Percentiles rank a stretch among this genome's conserved stretches.
phyloP scores from a whole-genome alignment of 2,888 invertebrate genomes.

The Steinernema hermaphroditum region DNA sequence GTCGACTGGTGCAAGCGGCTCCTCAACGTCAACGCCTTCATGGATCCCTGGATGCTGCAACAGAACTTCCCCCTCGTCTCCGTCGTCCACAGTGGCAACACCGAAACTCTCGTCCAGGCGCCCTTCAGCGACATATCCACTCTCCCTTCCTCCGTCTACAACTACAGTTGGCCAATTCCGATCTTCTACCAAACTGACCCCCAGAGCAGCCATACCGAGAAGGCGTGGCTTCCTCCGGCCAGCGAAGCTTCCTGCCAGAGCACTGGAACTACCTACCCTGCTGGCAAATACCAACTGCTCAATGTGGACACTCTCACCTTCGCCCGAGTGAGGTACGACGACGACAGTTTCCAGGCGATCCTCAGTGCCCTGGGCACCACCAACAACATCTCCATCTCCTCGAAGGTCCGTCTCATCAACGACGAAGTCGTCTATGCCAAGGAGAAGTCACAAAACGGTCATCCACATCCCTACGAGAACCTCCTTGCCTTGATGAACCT shows the following conservation, averaged over 20 bases:
- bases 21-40: constrained; percentile 29
- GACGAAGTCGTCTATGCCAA: constrained; percentile 41
- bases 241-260: not conserved
- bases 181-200: constrained; percentile 21
- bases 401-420: constrained; percentile 38
- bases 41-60: constrained; percentile 32
- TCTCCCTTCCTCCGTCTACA: constrained; percentile 36
- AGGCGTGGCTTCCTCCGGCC: not conserved
- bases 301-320: constrained; percentile 7
- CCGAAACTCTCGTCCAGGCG: constrained; percentile 35
- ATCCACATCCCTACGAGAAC: constrained; percentile 37
- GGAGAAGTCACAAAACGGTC: constrained; percentile 31
- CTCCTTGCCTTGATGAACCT: constrained; percentile 36
- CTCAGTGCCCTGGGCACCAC: not conserved
- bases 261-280: not conserved
- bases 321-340: not conserved
- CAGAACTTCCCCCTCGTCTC: constrained; percentile 43
- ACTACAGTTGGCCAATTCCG: constrained; percentile 44
- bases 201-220: not conserved
- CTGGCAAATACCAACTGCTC: not conserved
- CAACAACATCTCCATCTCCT: constrained; percentile 33
- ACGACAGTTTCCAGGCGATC: constrained; percentile 32
- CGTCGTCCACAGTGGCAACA: constrained; percentile 35
- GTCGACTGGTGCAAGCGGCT: constrained; percentile 45
- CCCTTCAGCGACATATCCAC: constrained; percentile 34